phyloP scores from a whole-genome alignment of 2,113 vertebrate species.

The Plestiodon gilberti region DNA sequence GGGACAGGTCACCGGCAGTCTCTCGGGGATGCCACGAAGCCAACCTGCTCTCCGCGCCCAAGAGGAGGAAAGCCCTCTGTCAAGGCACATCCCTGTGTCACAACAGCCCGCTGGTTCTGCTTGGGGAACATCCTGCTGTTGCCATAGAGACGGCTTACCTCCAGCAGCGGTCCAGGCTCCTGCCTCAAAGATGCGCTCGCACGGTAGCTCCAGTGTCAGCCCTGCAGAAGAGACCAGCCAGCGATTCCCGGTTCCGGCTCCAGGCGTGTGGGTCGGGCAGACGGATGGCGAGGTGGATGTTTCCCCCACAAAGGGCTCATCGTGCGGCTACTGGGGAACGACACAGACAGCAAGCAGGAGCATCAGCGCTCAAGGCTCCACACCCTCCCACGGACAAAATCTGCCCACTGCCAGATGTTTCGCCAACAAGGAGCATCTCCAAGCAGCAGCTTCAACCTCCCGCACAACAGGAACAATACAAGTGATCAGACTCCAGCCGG shows the following conservation, averaged over 20 bases:
- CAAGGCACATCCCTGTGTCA: not conserved
- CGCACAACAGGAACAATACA: not conserved
- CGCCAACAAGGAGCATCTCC: not conserved
- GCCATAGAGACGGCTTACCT: conserved; percentile 39
- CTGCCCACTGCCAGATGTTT: not conserved
- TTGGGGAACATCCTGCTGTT: conserved; percentile 9
- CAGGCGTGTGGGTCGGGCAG: not conserved
- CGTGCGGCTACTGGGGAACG: not conserved
- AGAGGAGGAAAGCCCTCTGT: conserved; percentile 19
- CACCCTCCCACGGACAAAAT: not conserved
- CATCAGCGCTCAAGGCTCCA: not conserved
- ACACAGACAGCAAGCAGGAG: not conserved
- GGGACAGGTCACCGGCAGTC: not conserved
- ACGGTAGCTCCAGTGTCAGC: not conserved
- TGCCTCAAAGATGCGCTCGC: not conserved
- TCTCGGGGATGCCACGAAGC: not conserved
- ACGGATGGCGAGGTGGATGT: not conserved
- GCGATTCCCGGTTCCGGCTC: not conserved
- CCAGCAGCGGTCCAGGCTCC: conserved; percentile 9
- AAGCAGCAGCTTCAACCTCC: not conserved
- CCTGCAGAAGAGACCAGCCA: not conserved
- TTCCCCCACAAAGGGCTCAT: not conserved
- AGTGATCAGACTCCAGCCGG: not conserved
- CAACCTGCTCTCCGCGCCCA: not conserved
- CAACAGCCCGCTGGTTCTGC: not conserved